phyloP scores from a whole-genome alignment of 2,888 invertebrate genomes.

The Tenthredo notha region DNA sequence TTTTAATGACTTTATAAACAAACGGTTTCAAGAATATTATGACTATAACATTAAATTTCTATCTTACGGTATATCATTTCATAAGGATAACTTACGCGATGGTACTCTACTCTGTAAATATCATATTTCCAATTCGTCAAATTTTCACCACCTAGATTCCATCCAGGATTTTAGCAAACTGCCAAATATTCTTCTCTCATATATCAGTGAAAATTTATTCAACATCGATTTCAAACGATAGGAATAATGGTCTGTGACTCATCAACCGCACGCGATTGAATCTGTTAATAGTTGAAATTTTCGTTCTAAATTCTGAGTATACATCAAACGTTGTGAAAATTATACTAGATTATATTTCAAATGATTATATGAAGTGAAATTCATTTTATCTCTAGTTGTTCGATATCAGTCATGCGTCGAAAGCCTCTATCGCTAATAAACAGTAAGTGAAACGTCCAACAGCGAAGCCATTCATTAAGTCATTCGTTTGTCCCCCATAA shows the following conservation, averaged over 20 bases:
- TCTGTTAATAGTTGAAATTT: neutral
- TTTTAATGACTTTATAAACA: neutral
- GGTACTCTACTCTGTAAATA: neutral
- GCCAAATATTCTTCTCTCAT: neutral
- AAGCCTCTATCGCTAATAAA: slow-evolving; percentile 41
- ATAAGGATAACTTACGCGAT: neutral
- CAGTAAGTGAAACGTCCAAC: slow-evolving; percentile 30
- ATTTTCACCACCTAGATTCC: neutral
- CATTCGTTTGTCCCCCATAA: slow-evolving; percentile 38
- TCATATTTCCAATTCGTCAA: neutral
- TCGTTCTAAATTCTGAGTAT: neutral
- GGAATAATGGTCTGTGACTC: neutral
- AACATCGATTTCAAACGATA: neutral
- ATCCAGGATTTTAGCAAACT: neutral
- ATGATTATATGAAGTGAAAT: neutral
- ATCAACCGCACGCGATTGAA: neutral
- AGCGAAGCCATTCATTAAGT: slow-evolving; percentile 42
- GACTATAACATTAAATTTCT: neutral
- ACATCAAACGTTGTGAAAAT: neutral
- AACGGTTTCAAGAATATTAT: neutral
- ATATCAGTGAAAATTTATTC: neutral
- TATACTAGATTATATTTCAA: neutral
- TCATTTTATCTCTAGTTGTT: neutral
- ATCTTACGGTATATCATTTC: neutral
- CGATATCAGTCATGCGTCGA: slow-evolving; percentile 28